phyloP scores from a whole-genome alignment of 1,140 invertebrate genomes.

The Cyphomyrmex costatus region DNA sequence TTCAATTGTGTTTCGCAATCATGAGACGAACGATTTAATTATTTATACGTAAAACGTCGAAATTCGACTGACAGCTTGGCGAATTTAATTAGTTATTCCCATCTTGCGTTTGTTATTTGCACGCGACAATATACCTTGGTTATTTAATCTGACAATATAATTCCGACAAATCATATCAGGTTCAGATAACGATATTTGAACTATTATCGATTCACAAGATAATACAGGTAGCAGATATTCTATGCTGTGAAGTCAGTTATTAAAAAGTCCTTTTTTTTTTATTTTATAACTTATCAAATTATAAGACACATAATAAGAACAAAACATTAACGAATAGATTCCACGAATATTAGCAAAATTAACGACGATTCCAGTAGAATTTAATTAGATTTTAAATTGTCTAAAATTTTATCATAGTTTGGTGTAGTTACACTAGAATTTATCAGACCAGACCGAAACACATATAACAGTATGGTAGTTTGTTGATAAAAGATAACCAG shows the following conservation, averaged over 20 bases:
- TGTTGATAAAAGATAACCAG: slow-evolving; percentile 20
- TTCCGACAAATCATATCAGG: background rate
- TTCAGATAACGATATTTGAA: slow-evolving; percentile 50
- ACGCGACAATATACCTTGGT: background rate
- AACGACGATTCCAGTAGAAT: background rate
- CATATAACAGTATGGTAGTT: background rate
- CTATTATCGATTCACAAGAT: background rate
- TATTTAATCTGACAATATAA: slow-evolving; percentile 20
- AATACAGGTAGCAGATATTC: background rate
- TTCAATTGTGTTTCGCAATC: background rate
- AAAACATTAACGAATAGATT: background rate
- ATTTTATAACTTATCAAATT: background rate
- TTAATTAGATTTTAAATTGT: background rate
- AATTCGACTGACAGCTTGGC: slow-evolving; percentile 3
- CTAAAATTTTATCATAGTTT: background rate
- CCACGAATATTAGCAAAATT: background rate
- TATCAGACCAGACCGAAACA: background rate
- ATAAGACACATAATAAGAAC: background rate
- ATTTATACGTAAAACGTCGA: background rate
- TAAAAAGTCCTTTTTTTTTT: background rate
- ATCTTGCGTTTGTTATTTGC: slow-evolving; percentile 27
- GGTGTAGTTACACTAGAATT: background rate
- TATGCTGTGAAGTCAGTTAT: background rate
- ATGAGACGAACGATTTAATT: slow-evolving; percentile 20
- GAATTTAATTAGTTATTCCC: slow-evolving; percentile 44